Percentiles rank a stretch among this genome's conserved stretches.
Evolutionary conservation across 2,797 vertebrate species (phyloP).

Genomic region (Kryptopterus vitreolus): DNA sequence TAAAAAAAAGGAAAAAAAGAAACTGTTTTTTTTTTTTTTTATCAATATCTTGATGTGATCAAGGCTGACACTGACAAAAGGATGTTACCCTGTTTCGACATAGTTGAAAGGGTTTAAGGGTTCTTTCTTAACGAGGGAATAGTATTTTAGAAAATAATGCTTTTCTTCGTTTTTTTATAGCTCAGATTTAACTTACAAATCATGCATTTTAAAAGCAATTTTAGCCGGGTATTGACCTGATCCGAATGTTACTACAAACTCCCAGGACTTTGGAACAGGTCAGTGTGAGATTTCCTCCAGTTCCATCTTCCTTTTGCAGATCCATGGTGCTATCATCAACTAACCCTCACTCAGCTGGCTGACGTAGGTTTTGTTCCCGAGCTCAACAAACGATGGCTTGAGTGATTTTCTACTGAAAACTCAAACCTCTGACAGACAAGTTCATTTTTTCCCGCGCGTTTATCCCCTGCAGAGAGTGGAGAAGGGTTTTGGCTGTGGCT

Average conservation of each 20-base stretch:
- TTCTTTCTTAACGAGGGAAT: slow-evolving; percentile 85
- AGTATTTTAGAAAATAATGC: slow-evolving; percentile 90
- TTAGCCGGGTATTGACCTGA: slow-evolving; percentile 95
- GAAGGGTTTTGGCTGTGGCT: slow-evolving; percentile 59
- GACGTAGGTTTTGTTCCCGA: slow-evolving; percentile 83
- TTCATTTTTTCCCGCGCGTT: slow-evolving; percentile 72
- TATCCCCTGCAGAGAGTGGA: slow-evolving; percentile 71
- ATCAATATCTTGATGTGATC: slow-evolving; percentile 90
- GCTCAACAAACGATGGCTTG: slow-evolving; percentile 69
- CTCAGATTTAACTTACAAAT: slow-evolving; percentile 91
- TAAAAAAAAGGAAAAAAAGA: slow-evolving; percentile 65
- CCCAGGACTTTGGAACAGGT: slow-evolving; percentile 87
- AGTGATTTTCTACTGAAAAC: slow-evolving; percentile 83
- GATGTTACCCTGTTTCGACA: slow-evolving; percentile 80
- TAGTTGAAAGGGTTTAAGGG: slow-evolving; percentile 86
- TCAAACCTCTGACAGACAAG: slow-evolving; percentile 82
- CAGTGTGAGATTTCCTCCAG: slow-evolving; percentile 85
- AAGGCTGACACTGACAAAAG: slow-evolving; percentile 81
- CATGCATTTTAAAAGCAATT: slow-evolving; percentile 92
- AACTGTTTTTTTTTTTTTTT: slow-evolving; percentile 77
- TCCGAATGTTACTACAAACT: slow-evolving; percentile 90
- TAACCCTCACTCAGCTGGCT: slow-evolving; percentile 85
- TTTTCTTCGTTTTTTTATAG: slow-evolving; percentile 89
- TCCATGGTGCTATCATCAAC: slow-evolving; percentile 96
- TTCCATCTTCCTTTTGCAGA: slow-evolving; percentile 84